Evolutionary conservation across 2,797 vertebrate species (phyloP), one percentile per base, ranked within the genome.

Genomic region (Mareca penelope): DNA sequence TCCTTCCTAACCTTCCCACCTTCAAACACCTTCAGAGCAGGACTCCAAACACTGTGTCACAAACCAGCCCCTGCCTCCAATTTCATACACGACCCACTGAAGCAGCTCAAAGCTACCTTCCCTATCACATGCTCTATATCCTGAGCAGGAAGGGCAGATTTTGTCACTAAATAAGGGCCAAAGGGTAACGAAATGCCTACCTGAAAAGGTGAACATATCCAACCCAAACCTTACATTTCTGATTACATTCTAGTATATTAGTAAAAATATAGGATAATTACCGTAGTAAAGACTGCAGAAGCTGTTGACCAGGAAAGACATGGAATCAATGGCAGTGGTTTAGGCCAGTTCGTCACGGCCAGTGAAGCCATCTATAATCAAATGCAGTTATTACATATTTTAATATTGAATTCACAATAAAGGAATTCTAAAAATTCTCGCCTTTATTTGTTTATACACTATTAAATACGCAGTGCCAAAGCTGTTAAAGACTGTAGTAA

Each of bases 241-340:
- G 55, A 59, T 80, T 24, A 76, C 17, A 84, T 29, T 63, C 22
- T 50, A 90, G 8, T 21, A 42, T 17, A 80, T 70, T 82, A 94
- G 92, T 9, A 59, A 60, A 89, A 67, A 67, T 10, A 28, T 2
- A 81, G 68, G 52, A 52, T 90, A 52, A 86, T 98, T 98, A 99
- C 99, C 96, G 98, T 99, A 85, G 99, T 99, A 96, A 99, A 99
- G 93, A 99, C 99, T 78, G 98, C 99, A 31, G 99, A 99, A 31
- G 99, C 99, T 44, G 99, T 99, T 65, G 99, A 99, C 99, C 99
- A 99, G 79, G 99, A 99, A 89, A 99, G 98, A 97, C 99, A 99
- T 1, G 99, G 99, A 89, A 99, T 97, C 95, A 99, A 94, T 21
- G 99, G 99, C 95, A 99, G 98, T 17, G 99, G 99, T 96, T 99